phyloP scores from a whole-genome alignment of 2,797 vertebrate genomes.

The Epinephelus awoara region DNA sequence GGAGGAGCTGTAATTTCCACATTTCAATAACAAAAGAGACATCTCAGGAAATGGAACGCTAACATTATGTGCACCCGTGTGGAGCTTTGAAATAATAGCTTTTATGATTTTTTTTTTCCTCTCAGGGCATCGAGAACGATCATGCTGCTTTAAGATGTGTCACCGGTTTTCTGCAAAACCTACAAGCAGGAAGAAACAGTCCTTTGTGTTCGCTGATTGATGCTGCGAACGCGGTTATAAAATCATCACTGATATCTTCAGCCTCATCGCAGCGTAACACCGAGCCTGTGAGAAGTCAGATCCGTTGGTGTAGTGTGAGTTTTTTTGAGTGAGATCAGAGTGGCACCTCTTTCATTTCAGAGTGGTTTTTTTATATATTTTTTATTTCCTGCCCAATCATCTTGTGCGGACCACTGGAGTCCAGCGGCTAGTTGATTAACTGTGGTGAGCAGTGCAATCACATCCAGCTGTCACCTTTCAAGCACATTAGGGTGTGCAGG shows the following conservation, averaged over 20 bases:
- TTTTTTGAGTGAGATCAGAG: conserved; percentile 24
- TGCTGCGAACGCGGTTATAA: conserved; percentile 12
- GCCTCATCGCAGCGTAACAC: neutral
- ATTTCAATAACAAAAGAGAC: conserved; percentile 46
- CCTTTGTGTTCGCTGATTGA: conserved; percentile 10
- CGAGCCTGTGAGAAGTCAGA: conserved; percentile 7
- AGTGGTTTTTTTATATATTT: neutral
- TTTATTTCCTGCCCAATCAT: conserved; percentile 18
- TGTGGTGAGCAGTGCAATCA: conserved; percentile 19
- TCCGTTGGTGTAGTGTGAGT: neutral
- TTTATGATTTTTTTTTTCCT: conserved; percentile 12
- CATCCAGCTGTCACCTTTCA: conserved; percentile 49
- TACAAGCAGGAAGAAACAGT: conserved; percentile 6
- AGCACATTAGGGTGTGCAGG: conserved; percentile 35
- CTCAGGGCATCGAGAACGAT: neutral
- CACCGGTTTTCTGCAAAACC: conserved; percentile 13
- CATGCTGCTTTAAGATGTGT: conserved; percentile 1
- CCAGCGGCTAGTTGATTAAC: conserved; percentile 28
- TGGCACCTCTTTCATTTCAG: conserved; percentile 22
- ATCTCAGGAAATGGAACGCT: conserved; percentile 60
- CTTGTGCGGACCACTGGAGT: conserved; percentile 7
- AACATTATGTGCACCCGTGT: conserved; percentile 37
- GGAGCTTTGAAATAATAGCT: conserved; percentile 30
- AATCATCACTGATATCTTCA: conserved; percentile 11
- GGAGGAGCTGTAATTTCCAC: conserved; percentile 28